Evolutionary conservation across 2,888 invertebrate genomes (phyloP), one percentile per base, ranked within the genome.

Genomic region (Hypolimnas misippus): DNA sequence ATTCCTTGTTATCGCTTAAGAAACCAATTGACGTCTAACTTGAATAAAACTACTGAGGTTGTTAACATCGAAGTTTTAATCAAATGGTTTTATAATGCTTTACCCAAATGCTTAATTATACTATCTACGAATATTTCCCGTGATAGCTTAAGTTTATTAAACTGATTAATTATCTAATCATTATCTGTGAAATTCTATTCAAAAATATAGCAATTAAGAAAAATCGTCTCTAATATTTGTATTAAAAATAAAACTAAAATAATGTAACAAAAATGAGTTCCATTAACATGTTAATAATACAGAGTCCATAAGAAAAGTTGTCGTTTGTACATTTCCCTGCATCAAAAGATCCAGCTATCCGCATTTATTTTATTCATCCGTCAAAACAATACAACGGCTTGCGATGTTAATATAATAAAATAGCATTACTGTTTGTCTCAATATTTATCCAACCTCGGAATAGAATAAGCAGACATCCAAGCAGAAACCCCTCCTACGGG

Each of bases 401-500:
- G 69, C 69, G 62, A 65, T 67, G 71, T 73, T 76, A 75, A 78
- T 74, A 75, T 67, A 76, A 77, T 77, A 76, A 76, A 72, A 74
- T 67, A 67, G 66, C 62, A 66, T 71, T 67, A 68, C 64, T 62
- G 40, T 57, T 58, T 57, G 59, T 69, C 68, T 68, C 72, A 69
- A 74, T 78, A 78, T 79, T 79, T 78, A 77, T 76, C 76, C 76
- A 73, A 73, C 73, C 73, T 69, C 72, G 70, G 74, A 76, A 76
- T 74, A 75, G 76, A 78, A 75, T 78, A 76, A 73, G 69, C 72
- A 73, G 73, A 72, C 72, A 74, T 70, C 67, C 68, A 68, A 64
- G 68, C 70, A 69, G 67, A 61, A 71, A 68, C 52, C 66, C 61
- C 62, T 67, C 70, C 69, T 67, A 57, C 57, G 70, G 73, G 70